These are phyloP conservation scores for Apistogramma diplotaenia DNA, from an alignment of 2,113 vertebrate species.

Conservation along the genomic window DNA sequence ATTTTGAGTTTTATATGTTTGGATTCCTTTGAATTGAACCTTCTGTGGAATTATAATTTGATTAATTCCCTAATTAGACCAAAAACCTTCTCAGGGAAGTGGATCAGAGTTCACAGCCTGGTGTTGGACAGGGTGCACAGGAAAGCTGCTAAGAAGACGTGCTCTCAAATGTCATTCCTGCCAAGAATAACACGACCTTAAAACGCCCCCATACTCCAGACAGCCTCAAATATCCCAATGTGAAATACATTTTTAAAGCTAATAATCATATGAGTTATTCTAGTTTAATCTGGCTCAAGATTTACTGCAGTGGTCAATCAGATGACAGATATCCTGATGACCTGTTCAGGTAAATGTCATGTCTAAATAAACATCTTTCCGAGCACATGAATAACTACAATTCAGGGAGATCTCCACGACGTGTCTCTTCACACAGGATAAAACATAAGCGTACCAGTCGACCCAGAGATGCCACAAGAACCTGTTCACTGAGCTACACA, in stretches of 20 bases:
- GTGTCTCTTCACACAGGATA: conserved; percentile 32
- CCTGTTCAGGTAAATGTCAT: neutral
- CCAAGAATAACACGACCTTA: neutral
- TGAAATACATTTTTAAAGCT: neutral
- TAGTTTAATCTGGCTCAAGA: neutral
- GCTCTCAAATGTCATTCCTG: neutral
- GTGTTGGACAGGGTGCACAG: neutral
- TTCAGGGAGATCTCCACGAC: neutral
- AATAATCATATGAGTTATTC: neutral
- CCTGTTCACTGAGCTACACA: conserved; percentile 21
- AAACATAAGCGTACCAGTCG: conserved; percentile 9
- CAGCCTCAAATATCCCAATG: fast-evolving
- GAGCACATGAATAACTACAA: conserved; percentile 2
- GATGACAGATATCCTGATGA: neutral
- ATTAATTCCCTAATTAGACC: neutral
- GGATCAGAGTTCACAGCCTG: neutral
- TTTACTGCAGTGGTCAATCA: neutral
- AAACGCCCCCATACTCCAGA: neutral
- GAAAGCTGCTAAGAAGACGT: neutral
- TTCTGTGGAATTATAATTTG: neutral
- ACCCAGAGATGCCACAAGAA: conserved; percentile 17
- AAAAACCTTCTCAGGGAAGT: neutral
- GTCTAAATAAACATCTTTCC: neutral
- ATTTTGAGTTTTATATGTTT: neutral
- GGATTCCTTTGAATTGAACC: neutral